Base-by-base conservation (phyloP, 2,888 invertebrate species). In the Tillus elongatus region DNA sequence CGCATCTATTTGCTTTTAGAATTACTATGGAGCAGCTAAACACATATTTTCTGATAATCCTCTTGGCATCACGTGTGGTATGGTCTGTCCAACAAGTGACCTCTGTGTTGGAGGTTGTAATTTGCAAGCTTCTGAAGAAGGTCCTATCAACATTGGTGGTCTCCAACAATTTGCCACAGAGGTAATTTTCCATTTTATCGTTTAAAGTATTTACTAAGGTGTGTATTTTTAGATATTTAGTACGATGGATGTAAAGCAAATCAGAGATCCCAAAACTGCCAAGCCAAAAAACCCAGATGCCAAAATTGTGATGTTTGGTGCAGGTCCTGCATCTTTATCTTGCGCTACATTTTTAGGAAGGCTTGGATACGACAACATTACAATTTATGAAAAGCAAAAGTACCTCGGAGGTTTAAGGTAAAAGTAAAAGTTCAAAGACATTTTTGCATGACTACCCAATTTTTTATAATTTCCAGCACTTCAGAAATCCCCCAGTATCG, bases 11-110 rank as follows among this genome's bases (percentile, higher is more conserved):
- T 13, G 15, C 39, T 56, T 67, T 2, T 63, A 89, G 83, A 98
- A 98, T 65, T 97, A 92, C 63, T 98, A 98, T 71, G 97, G 98
- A 13, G 91, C 97, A 2, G 88, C 92, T 0, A 92, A 92, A 60
- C 81, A 88, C 0, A 98, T 98, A 37, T 77, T 98, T 38, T 95
- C 95, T 0, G 97, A 98, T 61, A 98, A 98, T 64, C 97, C 98
- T 0, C 67, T 97, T 36, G 98, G 93, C 0, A 70, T 95, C 2
- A 90, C 91, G 0, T 93, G 93, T 54, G 93, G 93, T 14, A 98
- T 98, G 97, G 96, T 98, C 13, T 97, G 97, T 52, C 97, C 97
- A 2, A 97, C 97, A 0, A 95, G 93, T 58, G 97, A 98, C 64
- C 76, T 98, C 1, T 98, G 97, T 62, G 96, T 96, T 0, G 97